Evolutionary conservation across 2,113 vertebrate species (phyloP), one percentile per base, ranked within the genome.

Genomic region (Elachura formosa): DNA sequence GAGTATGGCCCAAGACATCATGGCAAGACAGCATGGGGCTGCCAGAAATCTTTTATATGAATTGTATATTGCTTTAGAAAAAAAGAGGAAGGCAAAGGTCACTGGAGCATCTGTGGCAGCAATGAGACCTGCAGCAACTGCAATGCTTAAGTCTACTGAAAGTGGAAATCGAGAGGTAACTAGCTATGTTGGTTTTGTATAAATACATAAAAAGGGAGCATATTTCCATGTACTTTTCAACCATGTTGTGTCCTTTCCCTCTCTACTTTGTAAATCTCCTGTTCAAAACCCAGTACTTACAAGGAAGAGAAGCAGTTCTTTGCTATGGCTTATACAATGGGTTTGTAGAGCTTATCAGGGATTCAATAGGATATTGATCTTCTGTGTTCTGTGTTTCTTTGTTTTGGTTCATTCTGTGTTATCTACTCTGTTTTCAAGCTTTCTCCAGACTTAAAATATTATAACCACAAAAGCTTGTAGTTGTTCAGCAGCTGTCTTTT

Each of bases 31-130:
- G 91, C 98, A 96, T 40, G 99, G 98, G 22, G 98, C 98, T 16
- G 99, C 98, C 58, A 98, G 96, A 11, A 97, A 97, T 25, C 98
- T 99, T 38, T 97, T 99, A 6, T 98, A 99, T 96, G 98, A 99
- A 48, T 94, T 99, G 25, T 99, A 99, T 66, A 96, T 98, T 64
- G 96, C 98, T 69, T 98, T 99, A 72, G 98, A 98, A 97, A 99
- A 98, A 90, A 99, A 98, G 93, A 98, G 96, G 87, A 99, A 97
- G 43, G 40, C 97, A 13, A 98, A 98, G 15, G 94, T 98, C 40
- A 97, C 97, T 5, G 95, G 96, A 67, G 62, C 97, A 25, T 96
- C 97, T 14, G 85, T 98, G 96, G 97, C 98, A 96, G 96, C 97
- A 34, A 93, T 98, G 96, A 98, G 98, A 92, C 97, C 98, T 40